Conservation (phyloP, 1,140 invertebrate species). For the Brachionus rotundiformis region DNA sequence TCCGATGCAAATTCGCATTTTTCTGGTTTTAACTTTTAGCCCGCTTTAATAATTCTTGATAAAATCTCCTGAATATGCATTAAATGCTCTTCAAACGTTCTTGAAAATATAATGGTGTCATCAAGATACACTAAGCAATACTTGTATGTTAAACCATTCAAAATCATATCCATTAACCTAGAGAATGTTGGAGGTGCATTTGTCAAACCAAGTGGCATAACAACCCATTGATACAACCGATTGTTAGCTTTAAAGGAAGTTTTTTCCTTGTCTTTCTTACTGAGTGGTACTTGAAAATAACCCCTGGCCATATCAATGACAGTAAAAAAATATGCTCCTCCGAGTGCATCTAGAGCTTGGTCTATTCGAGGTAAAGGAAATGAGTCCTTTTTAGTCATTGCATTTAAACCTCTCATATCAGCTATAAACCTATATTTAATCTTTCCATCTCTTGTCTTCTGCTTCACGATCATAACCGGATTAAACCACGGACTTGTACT, state of each 20-base stretch:
- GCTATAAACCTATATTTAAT: not conserved
- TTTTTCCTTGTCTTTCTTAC: not conserved
- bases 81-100: not conserved
- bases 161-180: too few relatives aligned
- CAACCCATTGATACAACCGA: not conserved
- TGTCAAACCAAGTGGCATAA: not conserved
- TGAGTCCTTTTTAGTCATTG: slow-evolving; percentile 8
- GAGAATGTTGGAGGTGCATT: not conserved
- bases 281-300: not conserved
- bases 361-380: not conserved
- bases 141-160: too few relatives aligned
- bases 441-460: not conserved
- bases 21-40: slow-evolving; percentile 52
- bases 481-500: not conserved
- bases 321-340: not conserved
- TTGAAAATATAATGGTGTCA: slow-evolving; percentile 2
- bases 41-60: slow-evolving; percentile 25
- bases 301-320: not conserved
- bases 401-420: not conserved
- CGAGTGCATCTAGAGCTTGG: not conserved
- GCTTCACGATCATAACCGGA: too few relatives aligned
- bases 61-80: slow-evolving; percentile 3
- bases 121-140: slow-evolving; percentile 32
- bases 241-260: not conserved
- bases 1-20: slow-evolving; percentile 53